Base-by-base conservation (phyloP, 2,113 vertebrate genomes). In the Cyanocitta stelleri region DNA sequence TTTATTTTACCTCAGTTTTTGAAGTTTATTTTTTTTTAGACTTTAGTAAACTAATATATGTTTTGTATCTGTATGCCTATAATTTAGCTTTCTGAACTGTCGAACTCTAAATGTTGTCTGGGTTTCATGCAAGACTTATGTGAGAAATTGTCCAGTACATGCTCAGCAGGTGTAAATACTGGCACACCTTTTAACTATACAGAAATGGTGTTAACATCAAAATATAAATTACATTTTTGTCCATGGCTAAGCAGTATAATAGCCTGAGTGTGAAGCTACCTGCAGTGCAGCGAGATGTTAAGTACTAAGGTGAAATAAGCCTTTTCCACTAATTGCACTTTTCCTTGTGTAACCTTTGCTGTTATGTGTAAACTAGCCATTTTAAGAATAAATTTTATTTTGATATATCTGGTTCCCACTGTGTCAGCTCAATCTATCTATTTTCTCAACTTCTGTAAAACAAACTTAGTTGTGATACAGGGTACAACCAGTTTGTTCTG, bases 381-480 rank as follows among this genome's bases (percentile, higher is more conserved):
- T 96, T 96, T 74, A 96, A 75, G 71, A 98, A 97, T 98, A 98
- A 98, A 97, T 90, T 91, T 85, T 97, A 79, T 97, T 98, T 98
- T 98, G 95, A 85, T 97, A 97, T 19, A 85, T 37, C 26, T 94
- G 72, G 12, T 93, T 95, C 77, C 92, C 46, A 11, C 11, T 20
- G 32, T 59, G 52, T 93, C 52, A 75, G 35, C n/a, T 91, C 41
- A n/a, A 29, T 77, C 24, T 59, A 8, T 55, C 11, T 41, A 10
- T 62, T 78, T 86, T 55, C 49, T 81, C 37, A 33, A 7, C 32
- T 59, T 80, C 24, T 84, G 55, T 48, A n/a, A 61, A 76, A 43
- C 13, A 37, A 11, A 23, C 44, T 59, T 72, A 61, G 23, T 39
- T 59, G 22, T n/a, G 23, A 48, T 46, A 27, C 1, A 26, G 76